Conservation (phyloP, 2,888 invertebrate genomes). For the Plebejus anna region DNA sequence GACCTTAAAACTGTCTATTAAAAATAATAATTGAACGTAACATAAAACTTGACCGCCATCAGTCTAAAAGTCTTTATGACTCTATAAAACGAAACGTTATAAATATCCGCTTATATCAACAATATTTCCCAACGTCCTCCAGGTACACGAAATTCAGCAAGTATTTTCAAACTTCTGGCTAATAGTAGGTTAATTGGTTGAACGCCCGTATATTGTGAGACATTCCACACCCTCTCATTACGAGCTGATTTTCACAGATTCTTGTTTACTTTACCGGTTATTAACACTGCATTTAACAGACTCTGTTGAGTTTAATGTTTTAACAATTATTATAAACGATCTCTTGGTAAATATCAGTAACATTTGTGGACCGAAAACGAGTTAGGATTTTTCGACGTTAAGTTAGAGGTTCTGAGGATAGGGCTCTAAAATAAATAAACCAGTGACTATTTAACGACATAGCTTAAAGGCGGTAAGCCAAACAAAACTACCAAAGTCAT, state of each 20-base stretch:
- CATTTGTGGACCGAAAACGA: not conserved
- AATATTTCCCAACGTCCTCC: no score
- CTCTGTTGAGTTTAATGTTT: not conserved
- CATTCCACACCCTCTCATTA: conserved; percentile 26
- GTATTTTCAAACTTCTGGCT: conserved; percentile 25
- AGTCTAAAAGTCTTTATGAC: no score
- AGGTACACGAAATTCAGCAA: not conserved
- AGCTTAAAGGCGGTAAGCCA: not conserved
- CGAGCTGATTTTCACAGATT: conserved; percentile 13
- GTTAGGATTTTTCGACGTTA: not conserved
- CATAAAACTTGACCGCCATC: no score
- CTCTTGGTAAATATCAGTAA: not conserved
- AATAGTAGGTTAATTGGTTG: conserved; percentile 27
- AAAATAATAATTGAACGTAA: no score
- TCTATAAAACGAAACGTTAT: no score
- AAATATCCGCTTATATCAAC: no score
- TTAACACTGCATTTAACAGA: conserved; percentile 7
- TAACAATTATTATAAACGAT: not conserved
- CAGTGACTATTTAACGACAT: not conserved
- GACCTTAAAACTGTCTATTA: no score
- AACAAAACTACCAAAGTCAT: not conserved
- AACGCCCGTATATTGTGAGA: conserved; percentile 14
- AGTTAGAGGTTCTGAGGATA: not conserved
- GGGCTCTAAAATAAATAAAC: not conserved
- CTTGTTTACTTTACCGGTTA: conserved; percentile 12